Base-by-base conservation (phyloP, 2,888 invertebrate species). In the Cataglyphis livida region DNA sequence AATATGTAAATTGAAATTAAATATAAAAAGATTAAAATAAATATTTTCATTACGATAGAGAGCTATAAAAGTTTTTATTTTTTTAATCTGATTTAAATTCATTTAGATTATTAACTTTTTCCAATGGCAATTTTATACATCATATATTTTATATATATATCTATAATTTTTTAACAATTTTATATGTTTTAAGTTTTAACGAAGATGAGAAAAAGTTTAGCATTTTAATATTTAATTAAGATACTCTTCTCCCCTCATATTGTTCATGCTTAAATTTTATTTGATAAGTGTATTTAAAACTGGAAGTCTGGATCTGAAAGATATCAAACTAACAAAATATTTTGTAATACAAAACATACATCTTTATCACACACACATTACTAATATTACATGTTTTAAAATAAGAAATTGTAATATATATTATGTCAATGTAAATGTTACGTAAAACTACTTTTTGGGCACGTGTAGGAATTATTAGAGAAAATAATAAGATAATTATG, bases 401-500 rank as follows among this genome's bases (percentile, higher is more conserved):
- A 65, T n/a, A 41, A 57, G 2, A 76, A 32, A 12, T 25, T 35
- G 2, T 65, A n/a, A 54, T 28, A n/a, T 61, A 15, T 44, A 5
- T 57, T 44, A 21, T 21, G 25, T 48, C 0, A 15, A 62, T 21
- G 4, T 54, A 28, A 9, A 57, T 9, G 38, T 64, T 4, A 51
- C 7, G 15, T n/a, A 51, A 54, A n/a, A 41, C 0, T 32, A 68
- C 54, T 66, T 0, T 41, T 6, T n/a, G 5, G 6, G 6, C 38
- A 9, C n/a, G 21, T 10, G 18, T 28, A 28, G 41, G 48, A 59
- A 12, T 61, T 21, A 59, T 32, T 59, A 48, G 10, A 95, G 95
- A 44, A 64, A 62, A 61, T 65, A 51, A 74, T 41, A 44, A 12
- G 12, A 38, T 18, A 28, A 18, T 38, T 25, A 25, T 78, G 54